Evolutionary conservation across 2,888 invertebrate species (phyloP).

Genomic region (Phytoseiulus persimilis): DNA sequence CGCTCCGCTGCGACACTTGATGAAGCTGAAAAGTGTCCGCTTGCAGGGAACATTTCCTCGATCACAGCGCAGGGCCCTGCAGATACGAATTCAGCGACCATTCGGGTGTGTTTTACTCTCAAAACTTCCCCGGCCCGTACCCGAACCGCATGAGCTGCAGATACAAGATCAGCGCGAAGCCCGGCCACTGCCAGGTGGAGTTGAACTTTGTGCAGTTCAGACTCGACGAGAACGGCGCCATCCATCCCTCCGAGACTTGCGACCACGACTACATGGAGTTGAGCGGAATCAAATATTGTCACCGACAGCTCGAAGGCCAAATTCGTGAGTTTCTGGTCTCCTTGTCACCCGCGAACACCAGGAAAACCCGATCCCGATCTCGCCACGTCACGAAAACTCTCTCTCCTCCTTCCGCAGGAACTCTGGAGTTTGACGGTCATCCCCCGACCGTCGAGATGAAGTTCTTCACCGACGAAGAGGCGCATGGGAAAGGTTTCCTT

Average conservation of each 20-base stretch:
- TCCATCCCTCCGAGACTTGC: slow-evolving; percentile 42
- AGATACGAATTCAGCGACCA: slow-evolving; percentile 45
- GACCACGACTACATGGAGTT: slow-evolving; percentile 45
- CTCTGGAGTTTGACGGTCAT: slow-evolving; percentile 43
- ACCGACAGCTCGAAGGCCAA: slow-evolving; percentile 46
- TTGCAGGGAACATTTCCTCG: slow-evolving; percentile 12
- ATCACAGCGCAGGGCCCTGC: slow-evolving; percentile 41
- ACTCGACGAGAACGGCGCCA: slow-evolving; percentile 42
- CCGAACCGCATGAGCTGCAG: slow-evolving; percentile 45
- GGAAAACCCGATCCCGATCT: no score
- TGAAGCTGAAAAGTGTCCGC: no score
- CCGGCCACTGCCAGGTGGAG: slow-evolving; percentile 45
- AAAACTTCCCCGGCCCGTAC: slow-evolving; percentile 45
- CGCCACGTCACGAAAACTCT: no score
- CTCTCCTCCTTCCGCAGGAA: slow-evolving; percentile 41
- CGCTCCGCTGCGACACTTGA: background rate
- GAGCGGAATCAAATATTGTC: slow-evolving; percentile 46
- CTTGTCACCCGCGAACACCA: no score
- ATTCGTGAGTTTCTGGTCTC: slow-evolving; percentile 44
- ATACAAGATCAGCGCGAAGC: slow-evolving; percentile 44
- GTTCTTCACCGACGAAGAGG: slow-evolving; percentile 45
- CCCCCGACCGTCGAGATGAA: slow-evolving; percentile 44
- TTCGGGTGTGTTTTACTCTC: slow-evolving; percentile 45
- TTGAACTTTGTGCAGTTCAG: slow-evolving; percentile 46
- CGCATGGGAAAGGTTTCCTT: slow-evolving; percentile 45